Evolutionary conservation across 2,113 vertebrate species (phyloP).

Genomic region (Phylloscopus trochilus): DNA sequence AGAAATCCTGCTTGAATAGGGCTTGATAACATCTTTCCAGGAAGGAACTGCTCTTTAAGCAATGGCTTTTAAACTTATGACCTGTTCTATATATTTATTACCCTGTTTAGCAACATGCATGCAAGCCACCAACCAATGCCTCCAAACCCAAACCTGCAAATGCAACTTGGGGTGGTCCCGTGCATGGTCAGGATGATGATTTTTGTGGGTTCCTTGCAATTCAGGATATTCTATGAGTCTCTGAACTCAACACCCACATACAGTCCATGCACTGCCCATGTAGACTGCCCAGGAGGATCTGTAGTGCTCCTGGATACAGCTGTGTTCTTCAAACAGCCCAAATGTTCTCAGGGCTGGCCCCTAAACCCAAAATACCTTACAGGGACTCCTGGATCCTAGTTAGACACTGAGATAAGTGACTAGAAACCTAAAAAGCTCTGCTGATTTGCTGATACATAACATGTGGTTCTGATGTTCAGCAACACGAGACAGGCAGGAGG

Average conservation of each 20-base stretch:
- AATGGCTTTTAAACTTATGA: background rate
- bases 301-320: background rate
- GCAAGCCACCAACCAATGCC: background rate
- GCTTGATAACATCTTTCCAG: constrained; percentile 12
- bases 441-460: background rate
- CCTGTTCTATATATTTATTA: background rate
- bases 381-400: background rate
- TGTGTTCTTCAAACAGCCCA: background rate
- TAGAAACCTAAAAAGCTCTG: background rate
- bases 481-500: background rate
- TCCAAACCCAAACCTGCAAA: background rate
- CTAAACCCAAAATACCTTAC: background rate
- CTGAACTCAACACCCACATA: background rate
- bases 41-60: constrained; percentile 32
- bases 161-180: background rate
- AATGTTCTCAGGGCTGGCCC: background rate
- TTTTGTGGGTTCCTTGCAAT: background rate
- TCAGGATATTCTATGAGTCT: background rate
- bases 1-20: constrained; percentile 2
- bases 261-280: fast-evolving
- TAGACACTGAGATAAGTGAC: background rate
- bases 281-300: background rate
- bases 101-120: background rate
- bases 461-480: background rate
- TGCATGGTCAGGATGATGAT: background rate